These are phyloP conservation scores for Mastigias papua DNA, from an alignment of 30 jellyfish, hydroid and myxozoan species.

Conservation along the genomic window DNA sequence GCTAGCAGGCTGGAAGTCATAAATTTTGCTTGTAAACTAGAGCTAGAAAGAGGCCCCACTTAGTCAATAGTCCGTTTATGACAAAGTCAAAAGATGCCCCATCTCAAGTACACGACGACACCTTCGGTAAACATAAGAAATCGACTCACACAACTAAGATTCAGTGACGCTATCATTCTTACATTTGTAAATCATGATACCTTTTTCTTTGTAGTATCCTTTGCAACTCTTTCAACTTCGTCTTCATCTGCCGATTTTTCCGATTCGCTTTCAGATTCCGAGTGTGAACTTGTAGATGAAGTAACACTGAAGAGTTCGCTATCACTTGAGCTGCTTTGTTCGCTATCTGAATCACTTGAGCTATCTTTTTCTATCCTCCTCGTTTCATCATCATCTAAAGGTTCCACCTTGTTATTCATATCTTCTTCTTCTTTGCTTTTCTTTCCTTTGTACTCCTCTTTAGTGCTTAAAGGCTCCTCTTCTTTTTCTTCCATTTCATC, in stretches of 20 bases:
- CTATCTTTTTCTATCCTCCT: not conserved
- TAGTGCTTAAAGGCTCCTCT: not conserved
- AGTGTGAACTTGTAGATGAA: slow-evolving; percentile 27
- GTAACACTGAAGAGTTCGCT: slow-evolving; percentile 53
- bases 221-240: slow-evolving; percentile 46
- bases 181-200: slow-evolving; percentile 4
- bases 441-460: not conserved
- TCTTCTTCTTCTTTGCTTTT: not conserved
- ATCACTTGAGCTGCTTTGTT: slow-evolving; percentile 26
- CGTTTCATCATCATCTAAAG: not conserved
- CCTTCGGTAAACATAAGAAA: no score
- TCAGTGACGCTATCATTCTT: no score
- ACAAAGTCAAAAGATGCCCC: no score
- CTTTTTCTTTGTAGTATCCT: slow-evolving; percentile 71
- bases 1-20: no score
- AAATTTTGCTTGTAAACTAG: no score
- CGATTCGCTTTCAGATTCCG: slow-evolving; percentile 24
- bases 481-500: not conserved
- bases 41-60: no score
- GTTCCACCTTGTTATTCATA: not conserved
- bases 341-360: slow-evolving; percentile 12
- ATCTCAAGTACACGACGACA: no score
- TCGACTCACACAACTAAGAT: no score
- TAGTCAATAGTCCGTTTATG: no score
- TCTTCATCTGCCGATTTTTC: slow-evolving; percentile 40